Evolutionary conservation across 92 coral and sea anemone species (phyloP), one percentile per base, ranked within the genome.

Genomic region (Hydrozoanthus gracilis): DNA sequence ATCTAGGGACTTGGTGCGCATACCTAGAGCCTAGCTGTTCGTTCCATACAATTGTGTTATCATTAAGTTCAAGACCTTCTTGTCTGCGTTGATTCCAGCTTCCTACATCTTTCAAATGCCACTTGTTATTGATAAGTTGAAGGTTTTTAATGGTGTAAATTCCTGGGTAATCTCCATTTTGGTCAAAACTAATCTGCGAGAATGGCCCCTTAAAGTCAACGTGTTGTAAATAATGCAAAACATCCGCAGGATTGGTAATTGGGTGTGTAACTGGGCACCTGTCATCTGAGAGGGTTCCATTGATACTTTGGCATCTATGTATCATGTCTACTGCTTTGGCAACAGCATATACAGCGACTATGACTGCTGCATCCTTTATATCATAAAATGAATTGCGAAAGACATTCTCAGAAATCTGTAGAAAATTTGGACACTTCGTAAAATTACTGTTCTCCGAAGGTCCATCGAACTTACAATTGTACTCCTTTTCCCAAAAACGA

Each of bases 341-440:
- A n/a, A 96, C 87, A 8, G 98, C 98, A 58, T 90, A 96, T 44
- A 96, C 96, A 17, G 98, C 98, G 82, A 94, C 91, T 15, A 96
- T 91, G 16, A 96, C 99, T 15, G 84, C 86, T 6, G 91, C 89
- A 10, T 95, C 88, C 77, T 90, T 89, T 27, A 92, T 90, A 45
- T 90, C 93, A 54, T 89, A 87, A 82, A 94, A 76, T 8, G 39
- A 27, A 27, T 79, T 68, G 35, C 60, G 10, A 51, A 88, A 92
- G 14, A 88, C 47, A 17, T 78, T 86, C 79, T 87, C 91, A 3
- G 89, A 73, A 51, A 94, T 83, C 54, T 73, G 66, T 3, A 87
- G 82, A 46, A 84, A 13, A 39, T 89, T 69, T 4, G 92, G 71
- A 51, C 98, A 94, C 12, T 14, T 87, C 17, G n/a, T 82, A 3